Conservation (phyloP, 2,888 invertebrate species). For the Ornithoptera alexandrae region DNA sequence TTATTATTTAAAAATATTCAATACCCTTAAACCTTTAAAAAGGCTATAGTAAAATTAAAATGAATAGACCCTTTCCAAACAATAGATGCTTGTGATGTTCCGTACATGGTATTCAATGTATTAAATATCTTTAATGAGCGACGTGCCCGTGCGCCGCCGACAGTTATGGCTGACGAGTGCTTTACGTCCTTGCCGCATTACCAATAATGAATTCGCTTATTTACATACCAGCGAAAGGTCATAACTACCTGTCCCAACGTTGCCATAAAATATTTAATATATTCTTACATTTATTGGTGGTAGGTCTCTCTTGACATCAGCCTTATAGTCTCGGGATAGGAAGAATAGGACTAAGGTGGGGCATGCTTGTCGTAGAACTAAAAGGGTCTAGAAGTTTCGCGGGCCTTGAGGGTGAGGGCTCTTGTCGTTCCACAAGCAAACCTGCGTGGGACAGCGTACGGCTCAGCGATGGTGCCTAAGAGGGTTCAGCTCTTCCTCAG, state of each 20-base stretch:
- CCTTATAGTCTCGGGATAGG: no score
- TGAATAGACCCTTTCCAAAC: not conserved
- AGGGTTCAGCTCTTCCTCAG: no score
- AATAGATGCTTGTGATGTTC: not conserved
- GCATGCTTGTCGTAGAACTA: no score
- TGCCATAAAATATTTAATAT: slow-evolving; percentile 11
- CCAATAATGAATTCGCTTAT: slow-evolving; percentile 20
- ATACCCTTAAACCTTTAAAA: not conserved
- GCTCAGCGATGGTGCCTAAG: no score
- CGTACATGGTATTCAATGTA: slow-evolving; percentile 8
- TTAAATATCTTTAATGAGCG: slow-evolving; percentile 27
- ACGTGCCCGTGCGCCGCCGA: slow-evolving; percentile 3
- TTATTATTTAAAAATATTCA: no score
- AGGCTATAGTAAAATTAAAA: not conserved
- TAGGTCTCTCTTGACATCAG: no score
- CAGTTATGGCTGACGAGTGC: slow-evolving; percentile 21
- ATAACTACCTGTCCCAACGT: slow-evolving; percentile 6
- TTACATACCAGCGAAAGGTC: slow-evolving; percentile 25
- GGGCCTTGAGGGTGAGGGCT: no score
- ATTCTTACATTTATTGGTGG: not conserved
- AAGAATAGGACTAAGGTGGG: no score
- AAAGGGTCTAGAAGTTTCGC: no score
- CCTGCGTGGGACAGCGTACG: no score
- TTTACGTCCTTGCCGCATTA: slow-evolving; percentile 14
- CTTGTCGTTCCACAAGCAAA: no score